Base-by-base conservation (phyloP, 2,888 invertebrate genomes). In the Dolichopus griseipennis region DNA sequence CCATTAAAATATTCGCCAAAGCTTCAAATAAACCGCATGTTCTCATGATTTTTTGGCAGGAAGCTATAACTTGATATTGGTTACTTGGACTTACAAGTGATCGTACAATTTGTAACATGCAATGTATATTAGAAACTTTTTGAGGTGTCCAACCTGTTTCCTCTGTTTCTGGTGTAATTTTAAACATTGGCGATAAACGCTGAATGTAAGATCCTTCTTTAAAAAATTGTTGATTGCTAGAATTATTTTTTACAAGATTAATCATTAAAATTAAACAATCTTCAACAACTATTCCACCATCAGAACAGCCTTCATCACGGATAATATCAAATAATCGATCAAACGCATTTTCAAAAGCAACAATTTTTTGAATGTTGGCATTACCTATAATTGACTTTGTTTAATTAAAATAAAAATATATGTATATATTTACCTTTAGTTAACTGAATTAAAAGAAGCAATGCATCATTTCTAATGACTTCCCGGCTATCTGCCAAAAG, bases 281-380 rank as follows among this genome's bases (percentile, higher is more conserved):
- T 84, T 99, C 97, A 0, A 98, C 97, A 0, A 99, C 95, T 68
- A 99, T 97, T 71, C 96, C 97, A 65, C 97, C 97, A 78, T 97
- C 95, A 1, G 93, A 91, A 74, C 89, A 91, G 5, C 96, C 96
- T 81, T 98, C 98, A 69, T 92, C 90, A 2, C 85, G 86, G 15
- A 99, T 91, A 12, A 99, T 95, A 78, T 95, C 95, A 74, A 98
- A 91, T 37, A 99, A 84, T 73, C 93, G 87, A 80, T 97, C 97
- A 78, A 99, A 99, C 0, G 97, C 97, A 82, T 97, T 98, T 81
- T 99, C 98, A 80, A 98, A 99, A 0, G 98, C 97, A 0, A 99
- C 96, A 75, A 99, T 97, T 83, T 98, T 99, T 80, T 98, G 97
- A 75, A 98, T 95, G 79, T 96, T 97, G 0, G 96, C 93, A 83